Conservation (phyloP, 1,140 invertebrate genomes). For the Drosophila littoralis region DNA sequence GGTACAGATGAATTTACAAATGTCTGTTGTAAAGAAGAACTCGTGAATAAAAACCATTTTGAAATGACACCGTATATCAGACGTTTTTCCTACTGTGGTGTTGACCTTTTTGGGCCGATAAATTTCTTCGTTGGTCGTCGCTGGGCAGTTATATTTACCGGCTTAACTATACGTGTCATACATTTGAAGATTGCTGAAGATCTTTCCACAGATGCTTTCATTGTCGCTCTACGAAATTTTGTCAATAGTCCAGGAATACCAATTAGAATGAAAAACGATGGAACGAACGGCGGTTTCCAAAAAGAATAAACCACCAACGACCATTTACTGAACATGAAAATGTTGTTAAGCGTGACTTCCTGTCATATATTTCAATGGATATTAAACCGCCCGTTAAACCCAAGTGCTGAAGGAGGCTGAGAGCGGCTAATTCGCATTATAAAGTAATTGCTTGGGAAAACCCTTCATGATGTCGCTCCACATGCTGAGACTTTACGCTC, state of each 20-base stretch:
- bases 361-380: not conserved
- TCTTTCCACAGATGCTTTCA: not conserved
- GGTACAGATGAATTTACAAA: too few species aligned
- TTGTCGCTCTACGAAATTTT: not conserved
- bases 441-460: not conserved
- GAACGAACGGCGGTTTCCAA: too few species aligned
- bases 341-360: not conserved
- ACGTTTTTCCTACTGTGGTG: too few species aligned
- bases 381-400: not conserved
- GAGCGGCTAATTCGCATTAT: conserved; percentile 6
- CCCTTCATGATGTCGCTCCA: not conserved
- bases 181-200: not conserved
- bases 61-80: too few species aligned
- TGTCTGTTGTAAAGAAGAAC: too few species aligned
- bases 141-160: too few species aligned
- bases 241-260: not conserved
- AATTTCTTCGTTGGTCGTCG: too few species aligned
- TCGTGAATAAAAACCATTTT: too few species aligned
- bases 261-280: not conserved
- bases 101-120: too few species aligned
- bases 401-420: not conserved
- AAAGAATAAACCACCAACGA: too few species aligned
- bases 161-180: too few species aligned
- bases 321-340: too few species aligned
- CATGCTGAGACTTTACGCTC: not conserved